Evolutionary conservation across 2,888 invertebrate species (phyloP), one percentile per base, ranked within the genome.

Genomic region (Petrolisthes manimaculis): DNA sequence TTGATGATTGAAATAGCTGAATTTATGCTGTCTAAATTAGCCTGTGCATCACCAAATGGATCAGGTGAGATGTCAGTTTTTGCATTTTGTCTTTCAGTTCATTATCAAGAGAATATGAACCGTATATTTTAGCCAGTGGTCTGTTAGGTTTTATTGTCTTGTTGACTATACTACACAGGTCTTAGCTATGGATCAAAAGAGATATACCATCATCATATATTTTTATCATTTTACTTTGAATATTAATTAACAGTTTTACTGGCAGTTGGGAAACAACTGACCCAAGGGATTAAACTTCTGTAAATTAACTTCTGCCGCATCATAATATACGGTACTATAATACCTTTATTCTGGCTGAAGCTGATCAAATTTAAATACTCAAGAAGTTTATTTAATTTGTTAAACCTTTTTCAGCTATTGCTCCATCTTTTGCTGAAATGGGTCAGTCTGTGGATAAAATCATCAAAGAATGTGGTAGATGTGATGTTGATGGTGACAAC

Each of bases 371-470:
- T 37, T 37, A 37, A 37, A 37, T 37, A 37, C 37, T 37, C 37
- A 2, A 37, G 37, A 37, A 37, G 37, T 37, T 37, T 37, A 77
- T 6, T 56, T 21, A 9, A 75, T 56, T 2, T 55, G 5, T 51
- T 83, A 53, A 18, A 21, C 8, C 18, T 24, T 51, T 88, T 84
- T 67, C 92, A 93, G 94, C 93, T 87, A 93, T 93, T 79, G 94
- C 95, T 79, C 96, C 96, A 8, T 96, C 96, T 90, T 97, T 97
- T 93, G 95, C 96, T 83, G 95, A 96, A 93, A 96, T 97, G 94
- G 96, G 95, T 92, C 94, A 95, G 89, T 96, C 96, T 92, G 94
- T 97, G 84, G 94, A 95, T 91, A 93, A 94, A 88, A 93, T 95
- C 75, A 94, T 96, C 75, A 92, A 92, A 54, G 91, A 92, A 82